Conservation (phyloP, 1,140 invertebrate genomes). For the Trissolcus basalis region DNA sequence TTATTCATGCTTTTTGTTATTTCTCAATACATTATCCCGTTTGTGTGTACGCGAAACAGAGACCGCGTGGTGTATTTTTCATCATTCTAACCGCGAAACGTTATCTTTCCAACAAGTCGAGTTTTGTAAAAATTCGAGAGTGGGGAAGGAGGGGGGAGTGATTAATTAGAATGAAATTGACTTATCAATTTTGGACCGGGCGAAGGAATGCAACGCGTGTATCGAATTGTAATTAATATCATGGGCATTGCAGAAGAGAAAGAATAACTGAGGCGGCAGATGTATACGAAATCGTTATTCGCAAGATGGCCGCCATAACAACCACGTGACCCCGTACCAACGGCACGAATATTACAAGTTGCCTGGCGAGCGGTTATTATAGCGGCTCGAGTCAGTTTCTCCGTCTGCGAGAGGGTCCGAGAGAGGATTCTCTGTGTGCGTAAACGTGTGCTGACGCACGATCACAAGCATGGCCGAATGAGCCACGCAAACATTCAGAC, state of each 20-base stretch:
- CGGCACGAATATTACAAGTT: slow-evolving; percentile 55
- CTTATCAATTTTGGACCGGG: too few species aligned
- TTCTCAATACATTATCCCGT: too few species aligned
- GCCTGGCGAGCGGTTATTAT: slow-evolving; percentile 54
- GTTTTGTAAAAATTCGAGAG: too few species aligned
- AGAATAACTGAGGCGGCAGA: slow-evolving; percentile 47
- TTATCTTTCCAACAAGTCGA: too few species aligned
- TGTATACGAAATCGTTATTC: slow-evolving; percentile 61
- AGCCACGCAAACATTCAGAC: slow-evolving; percentile 41
- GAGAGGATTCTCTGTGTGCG: slow-evolving; percentile 19
- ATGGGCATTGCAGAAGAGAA: slow-evolving; percentile 27
- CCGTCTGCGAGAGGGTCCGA: slow-evolving; percentile 43
- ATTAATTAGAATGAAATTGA: too few species aligned
- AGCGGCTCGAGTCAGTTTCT: slow-evolving; percentile 54
- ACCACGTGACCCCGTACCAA: slow-evolving; percentile 61
- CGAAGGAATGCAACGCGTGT: background rate
- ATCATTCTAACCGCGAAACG: too few species aligned
- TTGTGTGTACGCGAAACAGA: too few species aligned
- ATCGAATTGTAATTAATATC: slow-evolving; percentile 39
- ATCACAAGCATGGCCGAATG: background rate
- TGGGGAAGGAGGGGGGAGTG: too few species aligned
- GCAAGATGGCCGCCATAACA: slow-evolving; percentile 62
- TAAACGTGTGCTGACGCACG: slow-evolving; percentile 10
- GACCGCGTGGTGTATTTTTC: too few species aligned
- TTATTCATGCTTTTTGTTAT: slow-evolving; percentile 8